Base-by-base conservation (phyloP, 2,888 invertebrate genomes). In the Melanargia galathea region DNA sequence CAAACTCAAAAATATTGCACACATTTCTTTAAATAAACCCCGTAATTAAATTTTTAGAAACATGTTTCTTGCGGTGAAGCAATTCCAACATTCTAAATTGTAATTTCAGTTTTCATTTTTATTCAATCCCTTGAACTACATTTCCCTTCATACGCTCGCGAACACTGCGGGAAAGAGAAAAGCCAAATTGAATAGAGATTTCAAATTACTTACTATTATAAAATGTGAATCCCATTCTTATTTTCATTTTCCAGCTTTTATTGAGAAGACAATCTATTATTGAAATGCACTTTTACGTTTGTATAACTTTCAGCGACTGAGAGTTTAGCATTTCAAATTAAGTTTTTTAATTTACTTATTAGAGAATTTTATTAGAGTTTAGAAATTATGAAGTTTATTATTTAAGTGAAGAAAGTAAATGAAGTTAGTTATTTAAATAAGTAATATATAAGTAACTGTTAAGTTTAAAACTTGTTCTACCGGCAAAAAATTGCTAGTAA, bases 51-150 rank as follows among this genome's bases (percentile, higher is more conserved):
- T 57, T 62, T 48, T 38, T 54, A 11, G 38, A 49, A 60, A 63
- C 33, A 33, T 49, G 16, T 55, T 54, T 48, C 35, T 56, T 59
- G 59, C 43, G 48, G 16, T 45, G 35, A 49, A 59, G 43, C 65
- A 59, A 65, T 59, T 65, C 55, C 54, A 35, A 40, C 58, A 57
- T 57, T 64, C 60, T 59, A 58, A 64, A 66, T 66, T 60, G 60
- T 60, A 63, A 65, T 67, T 65, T 60, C 55, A 65, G 60, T 60
- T 60, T 65, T 63, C 60, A 67, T 67, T 65, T 66, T 67, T 68
- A 62, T 69, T 65, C 65, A 69, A 65, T 69, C 62, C 63, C 54
- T 46, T 60, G 52, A 65, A 69, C 62, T 63, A 35, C 63, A 60
- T 52, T 64, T 61, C 48, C 46, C 52, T 56, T 51, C 38, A 54